Evolutionary conservation across 1,140 invertebrate genomes (phyloP).

Genomic region (Lamellibrachia luymesi): DNA sequence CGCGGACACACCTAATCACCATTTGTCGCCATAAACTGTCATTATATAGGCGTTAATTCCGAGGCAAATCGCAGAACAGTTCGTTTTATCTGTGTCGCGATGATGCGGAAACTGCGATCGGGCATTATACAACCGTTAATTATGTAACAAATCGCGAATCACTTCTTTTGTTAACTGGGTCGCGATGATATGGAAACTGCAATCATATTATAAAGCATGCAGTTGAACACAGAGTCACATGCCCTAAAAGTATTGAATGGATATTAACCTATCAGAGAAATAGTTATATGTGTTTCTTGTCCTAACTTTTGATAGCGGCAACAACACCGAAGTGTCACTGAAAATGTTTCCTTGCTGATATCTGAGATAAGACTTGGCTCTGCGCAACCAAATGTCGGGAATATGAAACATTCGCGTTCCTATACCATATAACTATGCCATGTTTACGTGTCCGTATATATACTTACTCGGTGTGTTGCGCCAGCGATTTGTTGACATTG

Average conservation of each 20-base stretch:
- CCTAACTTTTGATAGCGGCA: background rate
- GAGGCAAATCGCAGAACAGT: background rate
- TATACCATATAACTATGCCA: no score
- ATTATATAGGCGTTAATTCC: background rate
- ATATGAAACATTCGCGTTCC: background rate
- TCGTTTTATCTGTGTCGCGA: background rate
- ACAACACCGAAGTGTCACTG: background rate
- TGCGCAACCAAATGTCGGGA: background rate
- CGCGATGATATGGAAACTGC: background rate
- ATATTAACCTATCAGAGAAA: no score
- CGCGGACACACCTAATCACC: background rate
- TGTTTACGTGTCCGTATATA: no score
- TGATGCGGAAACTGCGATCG: background rate
- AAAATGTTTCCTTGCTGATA: background rate
- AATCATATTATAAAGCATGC: background rate
- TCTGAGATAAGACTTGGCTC: background rate
- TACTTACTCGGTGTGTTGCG: background rate
- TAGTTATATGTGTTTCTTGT: background rate
- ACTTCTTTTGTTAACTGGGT: background rate
- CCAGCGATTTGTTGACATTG: background rate
- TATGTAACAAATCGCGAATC: background rate
- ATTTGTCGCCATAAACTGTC: background rate
- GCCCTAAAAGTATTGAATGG: background rate
- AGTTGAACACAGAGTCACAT: background rate
- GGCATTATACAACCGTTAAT: background rate